These are phyloP conservation scores for Ladona fulva DNA, from an alignment of 1,140 invertebrate species.

Conservation along the genomic window DNA sequence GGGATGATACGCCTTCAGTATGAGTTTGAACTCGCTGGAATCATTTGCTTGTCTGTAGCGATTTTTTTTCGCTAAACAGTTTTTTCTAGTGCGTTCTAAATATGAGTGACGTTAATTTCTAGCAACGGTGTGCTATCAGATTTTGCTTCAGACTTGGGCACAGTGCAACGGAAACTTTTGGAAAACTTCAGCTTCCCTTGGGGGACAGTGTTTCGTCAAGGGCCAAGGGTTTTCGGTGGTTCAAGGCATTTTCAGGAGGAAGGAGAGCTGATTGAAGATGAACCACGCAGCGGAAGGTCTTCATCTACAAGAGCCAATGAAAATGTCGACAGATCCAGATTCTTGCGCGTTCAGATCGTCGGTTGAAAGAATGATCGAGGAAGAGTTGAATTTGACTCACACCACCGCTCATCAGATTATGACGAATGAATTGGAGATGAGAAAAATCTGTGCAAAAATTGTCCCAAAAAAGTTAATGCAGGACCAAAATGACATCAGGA, in stretches of 20 bases:
- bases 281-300: constrained; percentile 21
- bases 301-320: constrained; percentile 21
- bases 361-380: constrained; percentile 16
- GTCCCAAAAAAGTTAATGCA: constrained; percentile 19
- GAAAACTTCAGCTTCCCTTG: constrained; percentile 9
- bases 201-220: constrained; percentile 20
- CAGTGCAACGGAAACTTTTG: no score
- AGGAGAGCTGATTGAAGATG: no score
- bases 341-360: constrained; percentile 20
- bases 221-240: constrained; percentile 16
- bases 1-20: background rate
- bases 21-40: background rate
- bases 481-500: constrained; percentile 16
- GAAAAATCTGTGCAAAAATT: constrained; percentile 21
- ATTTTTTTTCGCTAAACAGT: background rate
- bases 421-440: no score
- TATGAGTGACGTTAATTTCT: constrained; percentile 17
- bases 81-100: constrained; percentile 18
- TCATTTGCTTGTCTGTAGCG: background rate
- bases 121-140: constrained; percentile 25
- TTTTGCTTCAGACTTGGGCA: no score
- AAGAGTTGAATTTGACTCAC: constrained; percentile 19
- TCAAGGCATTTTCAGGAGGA: constrained; percentile 23
- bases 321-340: constrained; percentile 21
- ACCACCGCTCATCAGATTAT: constrained; percentile 26